Evolutionary conservation across 2,797 vertebrate species (phyloP).

Genomic region (Pipistrellus kuhlii): DNA sequence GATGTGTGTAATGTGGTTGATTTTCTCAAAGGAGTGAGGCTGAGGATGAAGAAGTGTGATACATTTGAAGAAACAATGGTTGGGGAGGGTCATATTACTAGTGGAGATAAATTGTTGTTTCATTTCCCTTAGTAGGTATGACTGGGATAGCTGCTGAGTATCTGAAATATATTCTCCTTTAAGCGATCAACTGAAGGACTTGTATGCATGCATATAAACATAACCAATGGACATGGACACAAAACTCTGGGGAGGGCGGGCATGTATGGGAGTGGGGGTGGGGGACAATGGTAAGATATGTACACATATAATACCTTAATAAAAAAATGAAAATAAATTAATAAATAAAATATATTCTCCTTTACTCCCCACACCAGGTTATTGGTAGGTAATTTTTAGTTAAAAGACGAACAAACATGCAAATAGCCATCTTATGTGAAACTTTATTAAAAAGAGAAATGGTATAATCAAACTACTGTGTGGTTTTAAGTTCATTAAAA

Average conservation of each 20-base stretch:
- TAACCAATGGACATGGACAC: too few species aligned
- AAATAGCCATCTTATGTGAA: slow-evolving; percentile 47
- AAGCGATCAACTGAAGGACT: neutral
- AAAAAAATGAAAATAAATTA: too few species aligned
- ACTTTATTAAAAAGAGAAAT: slow-evolving; percentile 79
- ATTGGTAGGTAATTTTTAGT: neutral
- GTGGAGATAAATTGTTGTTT: neutral
- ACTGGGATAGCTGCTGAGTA: neutral
- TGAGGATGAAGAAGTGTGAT: neutral
- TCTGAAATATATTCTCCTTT: slow-evolving; percentile 28
- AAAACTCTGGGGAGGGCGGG: too few species aligned
- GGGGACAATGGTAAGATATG: too few species aligned
- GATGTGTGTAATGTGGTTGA: neutral
- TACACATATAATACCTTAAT: too few species aligned
- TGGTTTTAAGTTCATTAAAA: slow-evolving; percentile 64
- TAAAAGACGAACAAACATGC: neutral
- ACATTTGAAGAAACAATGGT: neutral
- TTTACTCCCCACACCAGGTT: neutral
- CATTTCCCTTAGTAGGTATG: neutral
- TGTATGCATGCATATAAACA: too few species aligned
- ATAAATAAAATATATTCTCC: neutral
- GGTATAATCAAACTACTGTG: slow-evolving; percentile 49
- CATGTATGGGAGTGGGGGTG: too few species aligned
- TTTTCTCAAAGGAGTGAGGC: neutral
- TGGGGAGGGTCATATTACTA: neutral